Conservation (phyloP, 1,140 invertebrate genomes). For the Mercenaria mercenaria region DNA sequence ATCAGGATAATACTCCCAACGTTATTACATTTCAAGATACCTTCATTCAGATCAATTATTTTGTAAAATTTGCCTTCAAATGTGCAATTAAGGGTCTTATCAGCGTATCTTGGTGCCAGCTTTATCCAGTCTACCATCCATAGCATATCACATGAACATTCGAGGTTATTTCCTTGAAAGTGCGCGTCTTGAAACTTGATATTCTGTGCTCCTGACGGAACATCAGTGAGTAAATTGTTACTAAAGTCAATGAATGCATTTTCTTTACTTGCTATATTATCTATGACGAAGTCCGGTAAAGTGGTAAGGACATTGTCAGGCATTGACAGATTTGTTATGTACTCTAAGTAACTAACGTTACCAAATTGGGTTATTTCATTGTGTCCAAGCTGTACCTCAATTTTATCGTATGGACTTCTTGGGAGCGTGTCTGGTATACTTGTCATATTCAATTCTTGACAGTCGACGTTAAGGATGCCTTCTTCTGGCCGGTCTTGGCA, state of each 20-base stretch:
- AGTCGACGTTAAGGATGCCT: conserved; percentile 62
- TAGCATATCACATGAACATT: conserved; percentile 56
- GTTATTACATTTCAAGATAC: conserved; percentile 56
- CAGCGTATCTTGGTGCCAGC: conserved; percentile 23
- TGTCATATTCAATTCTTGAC: conserved; percentile 42
- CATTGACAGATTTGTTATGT: conserved; percentile 62
- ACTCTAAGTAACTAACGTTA: conserved; percentile 52
- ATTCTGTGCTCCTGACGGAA: conserved; percentile 26
- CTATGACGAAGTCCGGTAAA: conserved; percentile 3
- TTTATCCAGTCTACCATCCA: conserved; percentile 66
- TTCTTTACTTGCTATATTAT: conserved; percentile 30
- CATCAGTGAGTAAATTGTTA: conserved; percentile 6
- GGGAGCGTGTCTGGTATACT: conserved; percentile 57
- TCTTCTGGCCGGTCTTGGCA: conserved; percentile 67
- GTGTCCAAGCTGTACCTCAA: conserved; percentile 62
- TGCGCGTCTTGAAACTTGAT: conserved; percentile 39
- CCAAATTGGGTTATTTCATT: conserved; percentile 63
- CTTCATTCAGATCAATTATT: conserved; percentile 60
- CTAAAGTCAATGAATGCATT: conserved; percentile 41
- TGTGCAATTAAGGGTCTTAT: conserved; percentile 53
- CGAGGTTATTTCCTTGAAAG: conserved; percentile 15
- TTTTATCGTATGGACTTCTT: conserved; percentile 21
- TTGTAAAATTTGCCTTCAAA: conserved; percentile 33
- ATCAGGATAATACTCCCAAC: conserved; percentile 59
- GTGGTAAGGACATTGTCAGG: conserved; percentile 53